Evolutionary conservation across 2,113 vertebrate species (phyloP), one percentile per base, ranked within the genome.

Genomic region (Caracal caracal): DNA sequence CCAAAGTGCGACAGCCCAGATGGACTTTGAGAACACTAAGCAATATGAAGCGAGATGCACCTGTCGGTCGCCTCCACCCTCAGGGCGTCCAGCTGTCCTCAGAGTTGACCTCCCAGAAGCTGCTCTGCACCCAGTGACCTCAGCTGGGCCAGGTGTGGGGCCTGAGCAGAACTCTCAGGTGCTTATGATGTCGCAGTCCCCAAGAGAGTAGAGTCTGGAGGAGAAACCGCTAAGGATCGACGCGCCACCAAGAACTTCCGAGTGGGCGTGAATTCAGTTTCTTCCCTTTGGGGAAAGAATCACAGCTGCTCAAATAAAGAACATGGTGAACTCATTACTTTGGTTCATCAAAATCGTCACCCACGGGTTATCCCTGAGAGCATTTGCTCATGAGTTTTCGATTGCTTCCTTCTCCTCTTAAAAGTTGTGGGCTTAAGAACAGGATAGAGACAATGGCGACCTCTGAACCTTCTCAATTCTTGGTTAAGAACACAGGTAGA

Each of bases 301-400:
- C 68, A 47, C 66, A 66, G 95, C 93, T 93, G 95, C 98, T 97
- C 82, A 86, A 91, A 56, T 65, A 20, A 53, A 75, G 65, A 66
- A 78, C 78, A 40, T 1, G 13, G 82, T 71, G 93, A 88, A 82
- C 61, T 78, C 73, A 2, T 81, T 26, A 2, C 83, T 35, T 24
- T 28, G 86, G 49, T 43, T 96, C 94, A 59, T 87, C 49, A 8
- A 1, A 37, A 53, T 35, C 30, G 4, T 61, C 87, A 40, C 71
- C 83, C 85, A 5, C 3, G 8, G 37, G n/a, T 87, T 30, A 20
- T 16, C 26, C 80, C 80, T 22, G 53, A 35, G 37, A 85, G 82
- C 10, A 17, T 90, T 92, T 61, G 22, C 95, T 89, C 75, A 59
- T 22, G 20, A 49, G 51, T 30, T 20, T 92, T 30, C 33, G 66